These are phyloP conservation scores for Danio tinwini DNA, from an alignment of 2,797 vertebrate genomes.

Conservation along the genomic window DNA sequence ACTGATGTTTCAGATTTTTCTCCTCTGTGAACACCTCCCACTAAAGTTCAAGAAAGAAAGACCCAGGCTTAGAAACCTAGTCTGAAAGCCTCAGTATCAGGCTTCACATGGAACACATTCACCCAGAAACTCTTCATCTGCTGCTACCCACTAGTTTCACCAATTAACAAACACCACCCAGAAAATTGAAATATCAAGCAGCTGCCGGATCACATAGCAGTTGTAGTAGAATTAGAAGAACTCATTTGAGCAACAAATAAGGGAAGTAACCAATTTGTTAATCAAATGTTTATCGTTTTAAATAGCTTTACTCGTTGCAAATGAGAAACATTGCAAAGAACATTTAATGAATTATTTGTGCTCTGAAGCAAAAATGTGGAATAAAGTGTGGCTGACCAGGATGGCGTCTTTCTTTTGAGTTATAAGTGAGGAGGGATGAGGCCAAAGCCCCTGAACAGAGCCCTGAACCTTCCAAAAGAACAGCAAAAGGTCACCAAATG, in stretches of 20 bases:
- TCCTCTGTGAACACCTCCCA: too few relatives aligned
- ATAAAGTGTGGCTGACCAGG: conserved; percentile 10
- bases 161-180: conserved; percentile 38
- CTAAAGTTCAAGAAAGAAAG: neutral
- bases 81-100: conserved; percentile 46
- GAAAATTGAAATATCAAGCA: conserved; percentile 54
- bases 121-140: conserved; percentile 48
- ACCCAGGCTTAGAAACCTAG: conserved; percentile 40
- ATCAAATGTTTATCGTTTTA: neutral
- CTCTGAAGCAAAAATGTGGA: neutral
- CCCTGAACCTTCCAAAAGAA: conserved; percentile 78
- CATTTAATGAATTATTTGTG: neutral
- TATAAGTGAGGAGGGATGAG: conserved; percentile 19
- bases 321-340: neutral
- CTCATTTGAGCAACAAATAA: conserved; percentile 11
- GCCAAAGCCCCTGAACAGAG: conserved; percentile 66
- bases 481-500: conserved; percentile 83
- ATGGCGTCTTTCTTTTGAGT: conserved; percentile 16
- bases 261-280: neutral
- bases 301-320: neutral
- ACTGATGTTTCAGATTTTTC: conserved; percentile 23
- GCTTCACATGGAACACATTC: conserved; percentile 47
- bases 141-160: conserved; percentile 42
- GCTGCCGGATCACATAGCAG: conserved; percentile 41
- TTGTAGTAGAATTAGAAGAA: conserved; percentile 40